These are phyloP conservation scores for Parelbella ahira DNA, from an alignment of 2,888 invertebrate genomes.

Conservation along the genomic window DNA sequence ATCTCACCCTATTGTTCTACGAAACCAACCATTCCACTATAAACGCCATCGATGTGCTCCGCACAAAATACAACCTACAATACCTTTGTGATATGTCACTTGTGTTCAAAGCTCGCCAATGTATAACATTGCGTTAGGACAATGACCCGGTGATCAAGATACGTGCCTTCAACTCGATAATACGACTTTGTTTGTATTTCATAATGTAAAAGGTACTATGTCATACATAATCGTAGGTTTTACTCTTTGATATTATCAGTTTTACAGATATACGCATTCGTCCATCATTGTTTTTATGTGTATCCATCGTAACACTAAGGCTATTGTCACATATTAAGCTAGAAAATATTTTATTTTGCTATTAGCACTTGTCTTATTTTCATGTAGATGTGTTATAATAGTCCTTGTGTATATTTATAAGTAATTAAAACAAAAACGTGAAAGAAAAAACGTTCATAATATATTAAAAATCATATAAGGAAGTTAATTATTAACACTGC, in stretches of 20 bases:
- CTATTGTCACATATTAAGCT: no score
- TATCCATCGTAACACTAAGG: no score
- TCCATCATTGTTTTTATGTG: no score
- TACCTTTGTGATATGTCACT: constrained; percentile 9
- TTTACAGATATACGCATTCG: no score
- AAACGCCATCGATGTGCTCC: constrained; percentile 24
- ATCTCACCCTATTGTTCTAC: constrained; percentile 68
- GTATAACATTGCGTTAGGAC: constrained; percentile 28
- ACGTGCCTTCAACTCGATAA: constrained; percentile 24
- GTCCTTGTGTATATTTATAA: no score
- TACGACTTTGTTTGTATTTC: constrained; percentile 23
- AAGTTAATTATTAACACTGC: no score
- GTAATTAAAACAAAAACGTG: no score
- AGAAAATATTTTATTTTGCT: no score
- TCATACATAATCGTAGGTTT: constrained; percentile 8
- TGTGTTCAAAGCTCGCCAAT: constrained; percentile 21
- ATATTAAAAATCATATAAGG: no score
- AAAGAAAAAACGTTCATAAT: no score
- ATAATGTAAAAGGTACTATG: constrained; percentile 15
- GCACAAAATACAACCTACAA: constrained; percentile 8
- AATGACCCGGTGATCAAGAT: constrained; percentile 32
- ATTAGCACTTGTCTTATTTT: no score
- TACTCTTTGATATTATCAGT: constrained; percentile 2
- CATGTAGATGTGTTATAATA: no score
- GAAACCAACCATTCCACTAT: constrained; percentile 53